Conservation (phyloP, 2,797 vertebrate genomes). For the Xenops minutus region DNA sequence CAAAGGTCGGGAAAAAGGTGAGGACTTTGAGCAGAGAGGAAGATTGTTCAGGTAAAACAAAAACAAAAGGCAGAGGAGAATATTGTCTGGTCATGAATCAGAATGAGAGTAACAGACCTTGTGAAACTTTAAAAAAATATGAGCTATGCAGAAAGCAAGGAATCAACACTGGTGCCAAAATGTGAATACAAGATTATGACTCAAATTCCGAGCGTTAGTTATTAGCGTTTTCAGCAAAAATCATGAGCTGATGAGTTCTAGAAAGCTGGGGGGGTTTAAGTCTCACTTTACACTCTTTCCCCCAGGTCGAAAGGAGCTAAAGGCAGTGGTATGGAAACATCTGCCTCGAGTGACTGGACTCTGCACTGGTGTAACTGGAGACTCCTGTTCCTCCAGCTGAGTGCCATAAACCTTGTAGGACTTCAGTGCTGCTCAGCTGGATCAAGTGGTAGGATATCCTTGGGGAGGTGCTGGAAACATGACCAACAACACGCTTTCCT, state of each 20-base stretch:
- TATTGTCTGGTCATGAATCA: background rate
- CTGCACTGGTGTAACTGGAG: background rate
- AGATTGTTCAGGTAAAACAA: background rate
- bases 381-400: background rate
- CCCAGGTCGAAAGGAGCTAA: background rate
- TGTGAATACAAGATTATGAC: background rate
- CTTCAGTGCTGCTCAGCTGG: background rate
- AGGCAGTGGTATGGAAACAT: background rate
- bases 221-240: background rate
- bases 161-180: background rate
- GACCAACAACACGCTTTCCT: background rate
- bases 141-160: background rate
- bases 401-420: background rate
- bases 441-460: background rate
- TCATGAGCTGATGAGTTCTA: background rate
- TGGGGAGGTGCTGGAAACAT: background rate
- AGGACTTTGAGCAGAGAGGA: background rate
- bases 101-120: background rate
- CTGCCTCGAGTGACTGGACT: background rate
- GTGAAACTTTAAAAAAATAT: background rate
- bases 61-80: background rate
- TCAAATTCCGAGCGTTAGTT: background rate
- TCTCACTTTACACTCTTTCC: background rate
- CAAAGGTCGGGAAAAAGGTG: background rate
- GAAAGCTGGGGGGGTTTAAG: rapidly evolving